Percentiles rank a stretch among this genome's conserved stretches.
Evolutionary conservation across 2,888 invertebrate species (phyloP).

Genomic region (Calliopum simillimum): DNA sequence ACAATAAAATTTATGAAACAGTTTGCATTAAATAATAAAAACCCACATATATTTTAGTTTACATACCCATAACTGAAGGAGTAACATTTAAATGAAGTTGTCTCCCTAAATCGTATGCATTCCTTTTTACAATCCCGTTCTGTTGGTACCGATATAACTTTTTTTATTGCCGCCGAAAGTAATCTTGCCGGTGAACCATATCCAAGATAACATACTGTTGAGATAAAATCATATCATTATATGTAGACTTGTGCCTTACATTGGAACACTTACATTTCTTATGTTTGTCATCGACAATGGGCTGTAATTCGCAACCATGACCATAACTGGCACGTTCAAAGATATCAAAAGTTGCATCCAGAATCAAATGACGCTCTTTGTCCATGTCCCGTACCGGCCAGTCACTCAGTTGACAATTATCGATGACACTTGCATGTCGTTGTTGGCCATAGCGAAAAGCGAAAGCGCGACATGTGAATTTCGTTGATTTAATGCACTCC

Average conservation of each 20-base stretch:
- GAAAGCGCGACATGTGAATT: conserved; percentile 84
- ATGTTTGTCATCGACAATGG: conserved; percentile 67
- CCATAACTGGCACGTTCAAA: conserved; percentile 86
- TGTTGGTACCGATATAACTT: conserved; percentile 74
- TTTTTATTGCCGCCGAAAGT: conserved; percentile 74
- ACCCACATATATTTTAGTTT: no score
- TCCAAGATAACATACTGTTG: conserved; percentile 81
- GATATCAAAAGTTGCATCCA: conserved; percentile 77
- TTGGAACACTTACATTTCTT: conserved; percentile 62
- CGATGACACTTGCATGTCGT: conserved; percentile 74
- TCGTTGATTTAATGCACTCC: conserved; percentile 78
- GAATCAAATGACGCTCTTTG: conserved; percentile 70
- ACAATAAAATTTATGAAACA: no score
- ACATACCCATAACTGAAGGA: conserved; percentile 80
- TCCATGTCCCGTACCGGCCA: conserved; percentile 77
- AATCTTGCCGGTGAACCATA: conserved; percentile 82
- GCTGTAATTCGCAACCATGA: conserved; percentile 82
- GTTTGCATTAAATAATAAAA: no score
- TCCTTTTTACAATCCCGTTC: conserved; percentile 78
- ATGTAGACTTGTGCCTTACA: neutral
- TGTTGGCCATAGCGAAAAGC: conserved; percentile 79
- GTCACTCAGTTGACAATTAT: conserved; percentile 84
- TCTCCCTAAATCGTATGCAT: conserved; percentile 71
- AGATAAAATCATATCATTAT: conserved; percentile 21
- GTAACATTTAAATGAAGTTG: conserved; percentile 76